Conservation (phyloP, 2,797 vertebrate genomes). For the Poliocrania exsul region DNA sequence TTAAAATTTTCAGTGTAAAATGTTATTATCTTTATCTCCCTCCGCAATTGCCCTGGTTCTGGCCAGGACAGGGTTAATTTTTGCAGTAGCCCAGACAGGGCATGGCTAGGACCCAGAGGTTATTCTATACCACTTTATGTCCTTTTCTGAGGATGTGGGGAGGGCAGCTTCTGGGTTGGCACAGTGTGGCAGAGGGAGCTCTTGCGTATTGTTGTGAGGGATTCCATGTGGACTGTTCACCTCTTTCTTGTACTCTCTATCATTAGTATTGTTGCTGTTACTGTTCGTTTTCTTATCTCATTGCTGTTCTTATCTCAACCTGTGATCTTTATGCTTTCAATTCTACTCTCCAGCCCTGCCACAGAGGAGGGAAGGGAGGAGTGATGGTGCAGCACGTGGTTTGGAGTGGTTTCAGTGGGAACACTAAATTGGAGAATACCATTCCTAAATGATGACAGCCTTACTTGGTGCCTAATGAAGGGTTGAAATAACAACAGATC, state of each 20-base stretch:
- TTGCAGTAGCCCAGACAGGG: not conserved
- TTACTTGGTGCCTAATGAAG: not conserved
- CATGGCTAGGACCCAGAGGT: not conserved
- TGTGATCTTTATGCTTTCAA: not conserved
- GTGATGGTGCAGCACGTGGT: not conserved
- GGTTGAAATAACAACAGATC: not conserved
- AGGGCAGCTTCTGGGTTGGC: not conserved
- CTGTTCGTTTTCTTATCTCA: not conserved
- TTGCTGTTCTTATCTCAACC: not conserved
- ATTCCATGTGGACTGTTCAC: not conserved
- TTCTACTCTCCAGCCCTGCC: not conserved
- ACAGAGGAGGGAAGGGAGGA: not conserved
- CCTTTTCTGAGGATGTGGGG: not conserved
- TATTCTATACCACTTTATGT: not conserved
- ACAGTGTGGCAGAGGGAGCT: not conserved
- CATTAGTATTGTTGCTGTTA: not conserved
- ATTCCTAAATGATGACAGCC: not conserved
- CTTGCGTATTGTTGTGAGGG: not conserved
- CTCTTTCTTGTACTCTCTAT: not conserved
- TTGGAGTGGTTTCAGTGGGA: not conserved
- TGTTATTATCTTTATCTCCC: not conserved
- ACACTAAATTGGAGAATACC: not conserved
- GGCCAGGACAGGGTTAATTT: not conserved
- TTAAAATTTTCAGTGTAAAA: not conserved
- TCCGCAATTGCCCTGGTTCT: not conserved